These are phyloP conservation scores for Aphelinus atriplicis DNA, from an alignment of 1,140 invertebrate species.

Conservation along the genomic window DNA sequence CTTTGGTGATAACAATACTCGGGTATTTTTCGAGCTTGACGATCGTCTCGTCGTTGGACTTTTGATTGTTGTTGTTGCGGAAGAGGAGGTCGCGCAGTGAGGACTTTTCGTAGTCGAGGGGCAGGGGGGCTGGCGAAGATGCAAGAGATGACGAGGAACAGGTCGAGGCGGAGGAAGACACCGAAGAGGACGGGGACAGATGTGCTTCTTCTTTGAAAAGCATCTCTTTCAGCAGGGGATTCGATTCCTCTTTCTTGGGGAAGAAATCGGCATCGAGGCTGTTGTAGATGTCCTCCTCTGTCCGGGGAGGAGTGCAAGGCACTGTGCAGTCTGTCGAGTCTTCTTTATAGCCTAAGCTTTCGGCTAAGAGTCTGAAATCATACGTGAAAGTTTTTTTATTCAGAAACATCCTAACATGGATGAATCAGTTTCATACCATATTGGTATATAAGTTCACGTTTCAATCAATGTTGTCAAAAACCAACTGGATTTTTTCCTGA, in stretches of 20 bases:
- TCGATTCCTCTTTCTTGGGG: constrained; percentile 56
- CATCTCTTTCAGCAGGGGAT: constrained; percentile 50
- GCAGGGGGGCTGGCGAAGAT: constrained; percentile 40
- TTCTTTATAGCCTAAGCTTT: constrained; percentile 62
- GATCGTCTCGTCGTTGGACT: neutral
- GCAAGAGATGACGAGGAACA: constrained; percentile 46
- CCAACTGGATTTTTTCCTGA: neutral
- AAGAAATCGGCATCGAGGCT: constrained; percentile 63
- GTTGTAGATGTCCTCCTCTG: constrained; percentile 64
- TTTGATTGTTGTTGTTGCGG: constrained; percentile 21
- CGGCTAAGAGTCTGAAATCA: constrained; percentile 58
- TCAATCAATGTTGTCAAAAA: neutral
- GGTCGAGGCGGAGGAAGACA: constrained; percentile 33
- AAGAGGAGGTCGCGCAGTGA: constrained; percentile 57
- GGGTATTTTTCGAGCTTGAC: constrained; percentile 34
- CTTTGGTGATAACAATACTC: constrained; percentile 37
- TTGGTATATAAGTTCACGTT: no score
- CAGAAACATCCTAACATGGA: no score
- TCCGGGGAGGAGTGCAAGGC: constrained; percentile 61
- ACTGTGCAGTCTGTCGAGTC: constrained; percentile 64
- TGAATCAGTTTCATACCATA: no score
- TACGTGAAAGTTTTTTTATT: no score
- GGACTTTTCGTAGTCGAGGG: constrained; percentile 49
- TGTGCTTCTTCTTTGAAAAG: constrained; percentile 46
- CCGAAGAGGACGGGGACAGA: constrained; percentile 19